Percentiles rank a stretch among this genome's conserved stretches.
Conservation (phyloP, 2,113 vertebrate species). For the Dendropsophus ebraccatus region DNA sequence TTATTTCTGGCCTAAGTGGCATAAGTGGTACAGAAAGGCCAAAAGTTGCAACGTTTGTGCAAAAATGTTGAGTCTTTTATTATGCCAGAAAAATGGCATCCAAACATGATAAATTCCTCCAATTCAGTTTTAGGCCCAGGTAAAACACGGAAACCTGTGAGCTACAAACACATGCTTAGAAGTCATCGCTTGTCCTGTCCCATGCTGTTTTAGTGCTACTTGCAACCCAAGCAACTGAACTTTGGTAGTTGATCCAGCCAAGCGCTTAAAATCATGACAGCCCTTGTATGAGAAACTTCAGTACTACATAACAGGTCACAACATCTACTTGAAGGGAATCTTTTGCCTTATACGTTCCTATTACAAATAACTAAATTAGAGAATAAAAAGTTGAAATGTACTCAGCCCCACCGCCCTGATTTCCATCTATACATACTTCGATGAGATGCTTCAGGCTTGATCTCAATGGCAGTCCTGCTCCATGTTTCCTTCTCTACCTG, state of each 20-base stretch:
- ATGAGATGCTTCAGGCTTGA: slow-evolving; percentile 70
- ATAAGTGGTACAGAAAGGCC: no score
- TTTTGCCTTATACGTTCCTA: background rate
- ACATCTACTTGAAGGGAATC: background rate
- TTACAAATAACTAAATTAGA: background rate
- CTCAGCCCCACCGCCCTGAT: background rate
- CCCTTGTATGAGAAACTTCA: background rate
- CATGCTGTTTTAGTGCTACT: no score
- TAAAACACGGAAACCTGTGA: no score
- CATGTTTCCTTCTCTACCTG: slow-evolving; percentile 79
- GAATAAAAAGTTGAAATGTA: background rate
- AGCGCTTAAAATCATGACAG: background rate
- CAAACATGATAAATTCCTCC: no score
- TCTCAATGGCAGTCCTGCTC: slow-evolving; percentile 77
- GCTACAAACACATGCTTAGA: no score
- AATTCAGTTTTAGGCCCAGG: no score
- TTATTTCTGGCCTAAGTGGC: no score
- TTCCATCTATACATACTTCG: slow-evolving; percentile 66
- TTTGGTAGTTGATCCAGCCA: background rate
- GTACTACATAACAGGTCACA: no score
- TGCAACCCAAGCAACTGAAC: background rate
- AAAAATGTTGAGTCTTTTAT: no score
- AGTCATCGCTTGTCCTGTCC: no score
- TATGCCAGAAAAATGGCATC: no score
- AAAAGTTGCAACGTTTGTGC: no score